Percentiles rank a stretch among this genome's conserved stretches.
Conservation (phyloP, 2,888 invertebrate species). For the Nematopogon swammerdamellus region DNA sequence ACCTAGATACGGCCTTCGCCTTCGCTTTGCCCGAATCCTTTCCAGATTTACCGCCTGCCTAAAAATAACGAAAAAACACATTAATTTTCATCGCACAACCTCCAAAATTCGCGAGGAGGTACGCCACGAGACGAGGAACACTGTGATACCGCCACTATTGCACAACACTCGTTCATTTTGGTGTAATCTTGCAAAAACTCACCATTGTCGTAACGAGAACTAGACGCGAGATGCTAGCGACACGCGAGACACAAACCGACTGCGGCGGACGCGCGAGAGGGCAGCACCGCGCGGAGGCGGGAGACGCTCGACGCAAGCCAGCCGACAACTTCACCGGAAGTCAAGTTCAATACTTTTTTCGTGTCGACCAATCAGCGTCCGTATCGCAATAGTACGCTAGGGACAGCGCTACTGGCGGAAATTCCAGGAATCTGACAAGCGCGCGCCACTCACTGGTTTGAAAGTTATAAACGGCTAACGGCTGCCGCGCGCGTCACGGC, state of each 20-base stretch:
- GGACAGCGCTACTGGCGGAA: background rate
- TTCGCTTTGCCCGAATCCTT: conserved; percentile 99
- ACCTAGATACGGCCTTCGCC: conserved; percentile 98
- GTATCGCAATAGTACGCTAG: background rate
- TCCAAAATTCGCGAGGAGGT: conserved; percentile 58
- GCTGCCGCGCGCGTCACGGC: background rate
- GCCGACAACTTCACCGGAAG: background rate
- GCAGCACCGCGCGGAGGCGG: conserved; percentile 25
- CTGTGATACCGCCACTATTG: conserved; percentile 22
- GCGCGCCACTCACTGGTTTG: background rate
- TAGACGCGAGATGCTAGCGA: conserved; percentile 31
- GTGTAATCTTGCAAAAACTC: conserved; percentile 51
- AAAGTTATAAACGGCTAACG: background rate
- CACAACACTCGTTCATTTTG: conserved; percentile 23
- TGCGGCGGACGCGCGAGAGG: conserved; percentile 35
- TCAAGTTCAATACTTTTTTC: background rate
- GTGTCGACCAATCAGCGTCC: conserved; percentile 24
- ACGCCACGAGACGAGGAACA: conserved; percentile 32
- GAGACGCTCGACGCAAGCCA: background rate
- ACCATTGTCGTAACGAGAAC: conserved; percentile 56
- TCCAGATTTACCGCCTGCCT: conserved; percentile 99
- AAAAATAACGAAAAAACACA: conserved; percentile 51
- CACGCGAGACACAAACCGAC: conserved; percentile 50
- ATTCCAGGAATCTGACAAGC: background rate
- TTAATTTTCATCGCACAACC: conserved; percentile 54